Percentiles rank a stretch among this genome's conserved stretches.
Conservation (phyloP, 2,797 vertebrate species). For the Microchirus variegatus region DNA sequence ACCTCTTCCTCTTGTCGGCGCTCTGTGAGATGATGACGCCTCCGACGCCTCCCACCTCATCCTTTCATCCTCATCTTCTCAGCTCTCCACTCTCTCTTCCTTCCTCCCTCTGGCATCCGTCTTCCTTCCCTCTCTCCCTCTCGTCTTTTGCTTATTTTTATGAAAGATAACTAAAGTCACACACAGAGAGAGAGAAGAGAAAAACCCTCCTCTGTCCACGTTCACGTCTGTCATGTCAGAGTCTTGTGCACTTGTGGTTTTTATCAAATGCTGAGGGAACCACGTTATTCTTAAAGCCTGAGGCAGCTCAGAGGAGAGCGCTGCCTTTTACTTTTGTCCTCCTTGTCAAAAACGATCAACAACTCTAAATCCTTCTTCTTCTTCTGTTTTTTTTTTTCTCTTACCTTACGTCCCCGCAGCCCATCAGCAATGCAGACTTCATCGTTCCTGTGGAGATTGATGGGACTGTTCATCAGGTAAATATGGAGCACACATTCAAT, state of each 20-base stretch:
- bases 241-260: conserved; percentile 37
- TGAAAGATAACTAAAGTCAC: conserved; percentile 55
- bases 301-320: conserved; percentile 31
- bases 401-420: conserved; percentile 78
- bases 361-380: conserved; percentile 16
- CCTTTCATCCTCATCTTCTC: conserved; percentile 69
- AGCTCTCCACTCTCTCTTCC: conserved; percentile 67
- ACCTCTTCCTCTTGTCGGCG: no score
- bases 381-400: no score
- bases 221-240: conserved; percentile 47
- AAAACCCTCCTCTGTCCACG: conserved; percentile 36
- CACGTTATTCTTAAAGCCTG: conserved; percentile 43
- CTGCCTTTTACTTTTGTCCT: conserved; percentile 15
- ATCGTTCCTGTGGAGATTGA: conserved; percentile 92
- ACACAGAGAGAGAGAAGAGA: conserved; percentile 8
- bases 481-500: conserved; percentile 14
- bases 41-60: conserved; percentile 16
- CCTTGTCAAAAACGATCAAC: conserved; percentile 4
- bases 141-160: conserved; percentile 23
- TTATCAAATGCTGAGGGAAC: conserved; percentile 58
- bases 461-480: conserved; percentile 98
- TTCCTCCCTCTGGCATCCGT: conserved; percentile 56
- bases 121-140: conserved; percentile 43
- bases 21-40: no score
- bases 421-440: conserved; percentile 95